phyloP scores from a whole-genome alignment of 2,797 vertebrate species.

The Cirrhinus mrigala region DNA sequence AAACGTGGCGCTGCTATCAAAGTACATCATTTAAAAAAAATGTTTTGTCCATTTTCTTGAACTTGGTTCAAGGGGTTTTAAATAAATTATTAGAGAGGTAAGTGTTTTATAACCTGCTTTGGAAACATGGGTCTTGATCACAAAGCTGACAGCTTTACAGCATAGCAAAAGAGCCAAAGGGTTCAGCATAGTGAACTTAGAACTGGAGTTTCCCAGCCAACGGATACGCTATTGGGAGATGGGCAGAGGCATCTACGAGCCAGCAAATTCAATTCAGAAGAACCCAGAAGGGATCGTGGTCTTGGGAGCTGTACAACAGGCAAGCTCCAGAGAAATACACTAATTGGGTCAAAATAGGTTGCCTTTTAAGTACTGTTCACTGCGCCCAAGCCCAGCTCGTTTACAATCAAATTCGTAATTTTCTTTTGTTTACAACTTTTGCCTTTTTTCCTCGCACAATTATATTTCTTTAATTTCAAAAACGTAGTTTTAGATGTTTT shows the following conservation, averaged over 20 bases:
- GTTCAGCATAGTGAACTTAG: conserved; percentile 67
- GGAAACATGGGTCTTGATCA: conserved; percentile 53
- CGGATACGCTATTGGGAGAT: conserved; percentile 63
- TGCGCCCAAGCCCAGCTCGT: neutral
- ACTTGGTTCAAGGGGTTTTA: conserved; percentile 30
- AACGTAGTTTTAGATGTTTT: neutral
- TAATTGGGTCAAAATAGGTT: conserved; percentile 67
- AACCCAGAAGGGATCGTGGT: conserved; percentile 68
- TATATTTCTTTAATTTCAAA: neutral
- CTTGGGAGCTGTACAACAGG: conserved; percentile 67
- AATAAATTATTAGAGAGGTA: conserved; percentile 51
- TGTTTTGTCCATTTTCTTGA: conserved; percentile 28
- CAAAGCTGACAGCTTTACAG: conserved; percentile 61
- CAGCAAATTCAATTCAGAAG: conserved; percentile 72
- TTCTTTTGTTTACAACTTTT: neutral
- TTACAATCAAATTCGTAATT: neutral
- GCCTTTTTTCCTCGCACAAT: neutral
- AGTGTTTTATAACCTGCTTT: conserved; percentile 52
- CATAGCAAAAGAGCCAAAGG: conserved; percentile 58
- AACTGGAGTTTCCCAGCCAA: conserved; percentile 60
- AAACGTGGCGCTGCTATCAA: neutral
- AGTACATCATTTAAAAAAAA: conserved; percentile 8
- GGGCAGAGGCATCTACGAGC: conserved; percentile 61
- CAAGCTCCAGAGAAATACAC: conserved; percentile 64
- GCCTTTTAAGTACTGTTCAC: conserved; percentile 57